Percentiles rank a stretch among this genome's conserved stretches.
These are phyloP conservation scores for Pipistrellus kuhlii DNA, from an alignment of 2,797 vertebrate species.

Conservation along the genomic window DNA sequence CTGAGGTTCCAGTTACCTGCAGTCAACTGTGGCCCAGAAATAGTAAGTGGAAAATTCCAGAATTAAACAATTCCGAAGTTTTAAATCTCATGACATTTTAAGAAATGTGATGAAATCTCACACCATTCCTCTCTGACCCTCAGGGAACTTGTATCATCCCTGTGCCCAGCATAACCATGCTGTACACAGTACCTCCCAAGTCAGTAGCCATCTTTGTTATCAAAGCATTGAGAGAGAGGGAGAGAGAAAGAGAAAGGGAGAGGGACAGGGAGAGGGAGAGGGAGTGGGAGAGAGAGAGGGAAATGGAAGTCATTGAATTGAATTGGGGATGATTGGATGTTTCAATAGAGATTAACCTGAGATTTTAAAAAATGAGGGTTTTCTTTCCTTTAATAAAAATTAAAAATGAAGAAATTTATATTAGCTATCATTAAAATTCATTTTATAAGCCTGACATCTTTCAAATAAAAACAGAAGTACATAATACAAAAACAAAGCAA, in stretches of 20 bases:
- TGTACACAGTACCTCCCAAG: background rate
- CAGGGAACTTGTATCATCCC: too few species aligned
- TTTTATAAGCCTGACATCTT: background rate
- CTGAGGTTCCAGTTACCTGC: background rate
- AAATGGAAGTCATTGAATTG: rapidly evolving
- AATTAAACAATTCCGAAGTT: background rate
- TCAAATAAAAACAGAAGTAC: background rate
- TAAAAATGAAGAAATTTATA: constrained; percentile 5
- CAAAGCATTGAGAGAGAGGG: background rate
- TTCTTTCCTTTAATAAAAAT: background rate
- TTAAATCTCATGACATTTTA: background rate
- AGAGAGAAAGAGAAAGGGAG: rapidly evolving
- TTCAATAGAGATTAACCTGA: background rate
- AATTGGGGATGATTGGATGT: background rate
- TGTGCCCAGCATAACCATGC: background rate
- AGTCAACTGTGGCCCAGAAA: background rate
- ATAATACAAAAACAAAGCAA: background rate
- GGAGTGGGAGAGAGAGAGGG: background rate
- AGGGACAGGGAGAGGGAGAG: background rate
- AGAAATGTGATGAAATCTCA: background rate
- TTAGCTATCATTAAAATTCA: background rate
- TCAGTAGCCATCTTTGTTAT: background rate
- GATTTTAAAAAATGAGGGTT: background rate
- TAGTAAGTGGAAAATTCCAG: background rate
- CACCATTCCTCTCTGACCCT: background rate